Evolutionary conservation across 2,888 invertebrate genomes (phyloP).

Genomic region (Nemapogon koenigi): DNA sequence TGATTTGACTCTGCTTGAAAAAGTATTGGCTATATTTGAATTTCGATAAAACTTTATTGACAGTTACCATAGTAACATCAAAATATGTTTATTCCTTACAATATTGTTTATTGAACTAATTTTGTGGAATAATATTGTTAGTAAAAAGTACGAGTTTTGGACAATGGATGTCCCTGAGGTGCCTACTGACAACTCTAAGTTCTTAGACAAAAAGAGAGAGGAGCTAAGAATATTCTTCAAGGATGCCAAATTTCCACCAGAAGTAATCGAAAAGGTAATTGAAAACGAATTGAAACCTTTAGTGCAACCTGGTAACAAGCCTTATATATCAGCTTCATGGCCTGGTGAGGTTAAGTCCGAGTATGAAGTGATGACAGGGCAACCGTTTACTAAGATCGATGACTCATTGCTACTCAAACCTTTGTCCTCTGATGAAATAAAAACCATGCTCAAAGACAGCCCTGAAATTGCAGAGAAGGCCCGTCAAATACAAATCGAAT

Average conservation of each 20-base stretch:
- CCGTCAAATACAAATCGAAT: constrained; percentile 44
- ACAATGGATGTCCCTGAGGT: too few species aligned
- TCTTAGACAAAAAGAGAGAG: constrained; percentile 32
- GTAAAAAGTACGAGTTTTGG: too few species aligned
- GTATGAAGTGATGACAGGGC: constrained; percentile 53
- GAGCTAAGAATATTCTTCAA: constrained; percentile 42
- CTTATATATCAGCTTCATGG: constrained; percentile 43
- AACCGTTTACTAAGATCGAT: constrained; percentile 44
- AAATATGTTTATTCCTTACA: background rate
- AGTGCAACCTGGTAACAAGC: constrained; percentile 22
- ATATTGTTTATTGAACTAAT: background rate
- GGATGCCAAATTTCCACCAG: constrained; percentile 34
- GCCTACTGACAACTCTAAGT: too few species aligned
- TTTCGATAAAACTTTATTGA: background rate
- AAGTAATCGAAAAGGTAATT: constrained; percentile 35
- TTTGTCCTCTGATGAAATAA: constrained; percentile 34
- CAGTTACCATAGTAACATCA: constrained; percentile 3
- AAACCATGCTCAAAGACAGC: constrained; percentile 34
- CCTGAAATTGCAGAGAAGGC: constrained; percentile 47
- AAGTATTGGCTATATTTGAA: background rate
- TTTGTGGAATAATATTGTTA: background rate
- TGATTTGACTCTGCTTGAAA: constrained; percentile 1
- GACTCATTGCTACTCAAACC: constrained; percentile 30
- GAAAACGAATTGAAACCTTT: constrained; percentile 46
- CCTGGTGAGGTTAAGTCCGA: constrained; percentile 39